These are phyloP conservation scores for Geococcyx californianus DNA, from an alignment of 2,113 vertebrate species.

Conservation along the genomic window DNA sequence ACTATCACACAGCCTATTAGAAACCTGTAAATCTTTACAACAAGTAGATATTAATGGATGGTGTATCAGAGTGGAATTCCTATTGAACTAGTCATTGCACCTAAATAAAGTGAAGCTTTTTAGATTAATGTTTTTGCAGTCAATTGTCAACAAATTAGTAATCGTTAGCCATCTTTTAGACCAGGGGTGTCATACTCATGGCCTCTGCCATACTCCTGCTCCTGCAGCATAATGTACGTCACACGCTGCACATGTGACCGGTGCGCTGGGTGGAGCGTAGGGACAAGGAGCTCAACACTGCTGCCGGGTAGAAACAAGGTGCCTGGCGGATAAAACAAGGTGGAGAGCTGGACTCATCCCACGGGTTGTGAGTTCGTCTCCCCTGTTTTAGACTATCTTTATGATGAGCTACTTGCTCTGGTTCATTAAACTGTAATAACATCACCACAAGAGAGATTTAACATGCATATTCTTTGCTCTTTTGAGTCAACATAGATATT, in stretches of 20 bases:
- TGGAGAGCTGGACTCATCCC: too few species aligned
- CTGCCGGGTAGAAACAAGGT: too few species aligned
- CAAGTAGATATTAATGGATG: constrained; percentile 52
- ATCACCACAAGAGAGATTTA: background rate
- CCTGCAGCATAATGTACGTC: too few species aligned
- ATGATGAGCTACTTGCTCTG: background rate
- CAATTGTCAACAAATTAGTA: constrained; percentile 43
- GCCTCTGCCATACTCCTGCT: too few species aligned
- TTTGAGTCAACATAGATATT: background rate
- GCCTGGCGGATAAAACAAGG: too few species aligned
- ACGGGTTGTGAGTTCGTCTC: too few species aligned
- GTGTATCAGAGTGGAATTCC: background rate
- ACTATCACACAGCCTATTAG: background rate
- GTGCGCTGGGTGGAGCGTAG: too few species aligned
- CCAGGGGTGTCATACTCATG: too few species aligned
- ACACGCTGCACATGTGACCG: too few species aligned
- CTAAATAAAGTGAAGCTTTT: background rate
- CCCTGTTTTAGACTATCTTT: constrained; percentile 14
- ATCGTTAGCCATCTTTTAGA: background rate
- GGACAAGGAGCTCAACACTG: too few species aligned
- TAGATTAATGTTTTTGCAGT: constrained; percentile 9
- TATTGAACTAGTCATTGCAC: constrained; percentile 41
- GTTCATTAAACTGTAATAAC: background rate
- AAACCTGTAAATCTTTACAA: constrained; percentile 38
- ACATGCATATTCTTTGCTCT: background rate